Conservation (phyloP, 2,888 invertebrate genomes). For the Drosophila paranaensis region DNA sequence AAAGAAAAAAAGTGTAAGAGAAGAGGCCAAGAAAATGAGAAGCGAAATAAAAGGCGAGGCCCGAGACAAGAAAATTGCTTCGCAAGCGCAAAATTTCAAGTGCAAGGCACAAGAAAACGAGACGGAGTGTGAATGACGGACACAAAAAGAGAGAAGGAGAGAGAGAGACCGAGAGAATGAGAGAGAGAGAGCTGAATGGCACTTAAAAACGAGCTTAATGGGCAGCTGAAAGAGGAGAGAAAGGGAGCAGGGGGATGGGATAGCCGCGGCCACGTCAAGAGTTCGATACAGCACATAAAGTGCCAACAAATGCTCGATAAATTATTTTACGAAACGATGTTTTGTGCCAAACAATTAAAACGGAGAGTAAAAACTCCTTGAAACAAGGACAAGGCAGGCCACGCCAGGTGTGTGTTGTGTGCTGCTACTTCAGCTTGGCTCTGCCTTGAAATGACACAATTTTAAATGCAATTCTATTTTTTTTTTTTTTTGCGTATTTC, state of each 20-base stretch:
- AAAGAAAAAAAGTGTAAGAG: conserved; percentile 31
- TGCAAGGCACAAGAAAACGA: conserved; percentile 42
- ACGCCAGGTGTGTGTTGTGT: conserved; percentile 50
- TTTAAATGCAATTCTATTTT: conserved; percentile 69
- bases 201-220: conserved; percentile 77
- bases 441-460: conserved; percentile 83
- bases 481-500: conserved; percentile 37
- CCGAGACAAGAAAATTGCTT: conserved; percentile 61
- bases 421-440: conserved; percentile 25
- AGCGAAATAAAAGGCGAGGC: conserved; percentile 57
- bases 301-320: conserved; percentile 60
- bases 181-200: conserved; percentile 51
- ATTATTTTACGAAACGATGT: conserved; percentile 38
- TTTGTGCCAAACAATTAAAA: conserved; percentile 70
- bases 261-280: conserved; percentile 66
- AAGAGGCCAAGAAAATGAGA: conserved; percentile 55
- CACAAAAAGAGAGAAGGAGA: conserved; percentile 7
- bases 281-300: conserved; percentile 63
- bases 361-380: conserved; percentile 60
- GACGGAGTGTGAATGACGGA: conserved; percentile 4
- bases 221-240: conserved; percentile 34
- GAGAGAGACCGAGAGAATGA: conserved; percentile 11
- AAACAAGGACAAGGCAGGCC: conserved; percentile 36
- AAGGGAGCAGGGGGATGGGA: not conserved
- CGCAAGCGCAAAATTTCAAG: conserved; percentile 74